Evolutionary conservation across 35 echinoderm and acorn worm genomes (phyloP).

Genomic region (Hemicentrotus pulcherrimus): DNA sequence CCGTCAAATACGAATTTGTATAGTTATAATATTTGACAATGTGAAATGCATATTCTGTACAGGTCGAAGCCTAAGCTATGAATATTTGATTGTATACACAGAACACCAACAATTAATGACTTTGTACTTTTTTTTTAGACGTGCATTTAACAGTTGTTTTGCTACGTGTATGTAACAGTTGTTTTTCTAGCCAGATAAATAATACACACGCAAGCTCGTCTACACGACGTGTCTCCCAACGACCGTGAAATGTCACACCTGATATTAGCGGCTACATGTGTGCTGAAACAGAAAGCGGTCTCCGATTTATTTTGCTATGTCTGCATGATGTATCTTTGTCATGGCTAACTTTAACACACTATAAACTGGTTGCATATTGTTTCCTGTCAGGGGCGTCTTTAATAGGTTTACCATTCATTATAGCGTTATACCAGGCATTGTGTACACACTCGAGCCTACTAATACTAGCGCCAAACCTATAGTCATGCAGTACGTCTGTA

Average conservation of each 20-base stretch:
- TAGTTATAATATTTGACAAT: too few relatives aligned
- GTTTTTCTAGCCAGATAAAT: background rate
- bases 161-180: background rate
- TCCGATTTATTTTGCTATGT: conserved; percentile 12
- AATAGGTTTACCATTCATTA: background rate
- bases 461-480: background rate
- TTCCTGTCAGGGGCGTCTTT: background rate
- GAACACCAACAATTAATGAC: background rate
- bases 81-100: too few relatives aligned
- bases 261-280: background rate
- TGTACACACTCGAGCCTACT: background rate
- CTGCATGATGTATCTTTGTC: conserved; percentile 7
- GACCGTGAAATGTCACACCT: conserved; percentile 4
- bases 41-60: too few relatives aligned
- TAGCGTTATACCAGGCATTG: background rate
- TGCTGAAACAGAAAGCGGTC: background rate
- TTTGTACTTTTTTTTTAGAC: background rate
- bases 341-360: background rate
- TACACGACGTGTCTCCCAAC: background rate
- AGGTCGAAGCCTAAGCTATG: too few relatives aligned
- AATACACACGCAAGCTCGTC: background rate
- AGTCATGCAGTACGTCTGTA: background rate
- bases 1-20: too few relatives aligned
- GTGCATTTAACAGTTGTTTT: background rate
- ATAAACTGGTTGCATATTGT: background rate